A percentile compares a stretch with the other conserved stretches of the same genome.
Conservation (phyloP, 1,140 invertebrate species). For the Gryon sp. region DNA sequence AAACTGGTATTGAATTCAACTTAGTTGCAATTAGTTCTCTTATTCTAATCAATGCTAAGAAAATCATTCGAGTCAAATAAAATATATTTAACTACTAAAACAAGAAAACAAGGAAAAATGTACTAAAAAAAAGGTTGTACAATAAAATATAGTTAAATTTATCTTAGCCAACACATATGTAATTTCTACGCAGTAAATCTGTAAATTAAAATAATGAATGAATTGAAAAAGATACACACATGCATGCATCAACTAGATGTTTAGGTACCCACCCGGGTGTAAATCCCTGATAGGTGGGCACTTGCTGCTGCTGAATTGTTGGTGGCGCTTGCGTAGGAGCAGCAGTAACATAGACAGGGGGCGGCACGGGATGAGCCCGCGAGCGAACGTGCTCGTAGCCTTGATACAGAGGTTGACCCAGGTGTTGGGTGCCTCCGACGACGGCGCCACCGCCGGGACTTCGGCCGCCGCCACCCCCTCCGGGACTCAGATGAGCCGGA, state of each 20-base stretch:
- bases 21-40: no score
- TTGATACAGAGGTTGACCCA: constrained; percentile 78
- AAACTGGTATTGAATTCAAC: no score
- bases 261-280: constrained; percentile 80
- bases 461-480: constrained; percentile 72
- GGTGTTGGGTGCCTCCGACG: constrained; percentile 74
- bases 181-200: neutral
- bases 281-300: constrained; percentile 80
- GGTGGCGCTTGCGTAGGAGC: constrained; percentile 75
- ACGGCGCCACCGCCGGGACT: constrained; percentile 73
- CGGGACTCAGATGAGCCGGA: constrained; percentile 75
- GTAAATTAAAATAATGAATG: constrained; percentile 20
- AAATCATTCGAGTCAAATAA: no score
- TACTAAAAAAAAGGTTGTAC: no score
- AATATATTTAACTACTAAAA: no score
- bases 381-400: constrained; percentile 77
- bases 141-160: no score
- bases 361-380: constrained; percentile 76
- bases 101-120: no score
- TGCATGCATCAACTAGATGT: constrained; percentile 79
- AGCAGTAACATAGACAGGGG: constrained; percentile 77
- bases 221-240: constrained; percentile 77
- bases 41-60: no score
- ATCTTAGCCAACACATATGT: no score
- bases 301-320: constrained; percentile 77